Evolutionary conservation across 1,140 invertebrate species (phyloP), one percentile per base, ranked within the genome.

Genomic region (Scylla paramamosain): DNA sequence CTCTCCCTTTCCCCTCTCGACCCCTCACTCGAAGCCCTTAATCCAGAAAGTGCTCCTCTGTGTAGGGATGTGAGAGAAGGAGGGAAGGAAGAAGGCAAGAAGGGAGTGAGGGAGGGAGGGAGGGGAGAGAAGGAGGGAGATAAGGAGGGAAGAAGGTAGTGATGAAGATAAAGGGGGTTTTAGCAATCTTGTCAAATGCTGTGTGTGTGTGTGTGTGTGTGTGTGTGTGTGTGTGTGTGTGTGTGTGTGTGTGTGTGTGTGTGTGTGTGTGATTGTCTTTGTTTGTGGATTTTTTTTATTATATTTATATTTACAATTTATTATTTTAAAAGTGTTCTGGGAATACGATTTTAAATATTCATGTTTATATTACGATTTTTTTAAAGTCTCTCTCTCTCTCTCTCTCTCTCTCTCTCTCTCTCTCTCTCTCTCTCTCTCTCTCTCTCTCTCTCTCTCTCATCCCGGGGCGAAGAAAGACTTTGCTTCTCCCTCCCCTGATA

Each of bases 21-120:
- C 20, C 67, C 67, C 67, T 77, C 67, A 77, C 67, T 77, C 67
- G 67, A 77, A 77, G 67, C 25, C 67, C 67, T 77, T 77, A 77
- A 77, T 77, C 67, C 67, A 77, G 67, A 77, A 77, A 77, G 67
- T 77, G 67, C 67, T 77, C 25, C 67, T 77, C 67, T 77, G 67
- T 77, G 67, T 77, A 77, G 67, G 67, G 67, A 77, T 12, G 52
- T 20, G 16, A 59, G 67, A 20, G 25, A 77, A 77, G 67, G 67
- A 77, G 67, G 67, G 67, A 77, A 2, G 67, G n/a, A 77, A 77
- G 25, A 8, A 77, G 67, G 67, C 7, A n/a, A n/a, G 67, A 20
- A n/a, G 67, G 67, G 1, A 77, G 67, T 6, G 67, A 77, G n/a
- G 67, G n/a, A 77, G 25, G 67, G 67, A 77, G n/a, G 67, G n/a